Base-by-base conservation (phyloP, 2,113 vertebrate species). In the Malurus elegans region DNA sequence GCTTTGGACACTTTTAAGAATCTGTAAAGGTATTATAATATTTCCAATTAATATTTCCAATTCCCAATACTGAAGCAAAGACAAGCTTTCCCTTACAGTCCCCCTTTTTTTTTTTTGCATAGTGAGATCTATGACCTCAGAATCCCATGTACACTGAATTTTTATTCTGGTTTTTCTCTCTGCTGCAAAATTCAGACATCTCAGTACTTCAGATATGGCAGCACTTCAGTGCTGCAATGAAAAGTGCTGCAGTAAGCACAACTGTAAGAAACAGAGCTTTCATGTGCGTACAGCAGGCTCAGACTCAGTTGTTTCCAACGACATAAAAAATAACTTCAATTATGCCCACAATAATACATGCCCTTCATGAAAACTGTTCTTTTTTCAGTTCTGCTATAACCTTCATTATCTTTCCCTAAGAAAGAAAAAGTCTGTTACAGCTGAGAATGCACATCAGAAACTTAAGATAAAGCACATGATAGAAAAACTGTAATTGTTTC, bases 231-330 rank as follows among this genome's bases (percentile, higher is more conserved):
- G 75, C 84, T 69, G 62, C 58, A 91, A 65, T 36, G 73, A 89
- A 79, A 38, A 92, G 61, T 85, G 93, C 79, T 95, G 66, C 57
- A 80, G 81, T 90, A 90, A 96, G 90, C 92, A 96, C 71, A 88
- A 54, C 21, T 48, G 34, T 29, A 78, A 67, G 90, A 88, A 93
- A 79, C 42, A 54, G 83, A 87, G 45, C 85, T 96, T 95, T 92
- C 61, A 86, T 92, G 90, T 93, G 44, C 21, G 0, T 44, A 61
- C 45, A 85, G 66, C 38, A 79, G 54, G 20, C 45, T 85, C 62
- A 88, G 79, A 61, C 50, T 87, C 38, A 53, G 38, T 81, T 79
- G 57, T 82, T 95, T 81, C 89, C 73, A 91, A 8, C 80, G 72
- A 90, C 66, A 96, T 87, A 84, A 96, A 90, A 96, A 83, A 0